phyloP scores from a whole-genome alignment of 2,113 vertebrate genomes.

The Epinephelus cyanopodus region DNA sequence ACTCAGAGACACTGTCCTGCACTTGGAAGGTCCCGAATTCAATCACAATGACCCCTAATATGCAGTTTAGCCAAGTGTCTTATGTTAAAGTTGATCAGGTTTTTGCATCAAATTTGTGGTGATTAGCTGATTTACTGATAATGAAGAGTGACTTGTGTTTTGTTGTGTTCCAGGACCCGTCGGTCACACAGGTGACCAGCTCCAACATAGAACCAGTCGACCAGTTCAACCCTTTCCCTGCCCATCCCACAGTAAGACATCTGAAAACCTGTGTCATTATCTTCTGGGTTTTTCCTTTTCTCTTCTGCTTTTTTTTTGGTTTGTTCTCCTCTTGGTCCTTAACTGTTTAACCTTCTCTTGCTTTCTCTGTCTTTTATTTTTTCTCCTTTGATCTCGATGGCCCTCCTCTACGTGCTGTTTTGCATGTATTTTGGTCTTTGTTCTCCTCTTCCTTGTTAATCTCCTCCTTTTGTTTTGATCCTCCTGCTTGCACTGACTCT shows the following conservation, averaged over 20 bases:
- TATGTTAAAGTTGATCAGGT: not conserved
- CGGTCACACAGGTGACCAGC: slow-evolving; percentile 91
- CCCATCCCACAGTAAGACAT: slow-evolving; percentile 84
- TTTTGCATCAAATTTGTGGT: too few relatives aligned
- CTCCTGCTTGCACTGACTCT: not conserved
- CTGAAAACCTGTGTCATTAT: not conserved
- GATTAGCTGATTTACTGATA: not conserved
- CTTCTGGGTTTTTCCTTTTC: too few relatives aligned
- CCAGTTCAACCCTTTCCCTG: slow-evolving; percentile 92
- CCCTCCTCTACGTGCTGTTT: not conserved
- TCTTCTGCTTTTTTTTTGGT: not conserved
- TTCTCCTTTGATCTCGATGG: not conserved
- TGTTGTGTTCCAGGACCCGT: slow-evolving; percentile 88
- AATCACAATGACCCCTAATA: not conserved
- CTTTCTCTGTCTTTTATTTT: not conserved
- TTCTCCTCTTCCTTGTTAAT: not conserved
- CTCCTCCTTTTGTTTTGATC: not conserved
- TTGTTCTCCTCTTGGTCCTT: not conserved
- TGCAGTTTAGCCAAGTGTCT: not conserved
- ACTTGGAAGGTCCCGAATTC: not conserved
- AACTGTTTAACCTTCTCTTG: fast-evolving
- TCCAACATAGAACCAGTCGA: slow-evolving; percentile 84
- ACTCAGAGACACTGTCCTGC: not conserved
- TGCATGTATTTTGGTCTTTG: not conserved
- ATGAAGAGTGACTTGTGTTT: not conserved